Percentiles rank a stretch among this genome's conserved stretches.
Conservation (phyloP, 2,888 invertebrate species). For the Fragum fragum region DNA sequence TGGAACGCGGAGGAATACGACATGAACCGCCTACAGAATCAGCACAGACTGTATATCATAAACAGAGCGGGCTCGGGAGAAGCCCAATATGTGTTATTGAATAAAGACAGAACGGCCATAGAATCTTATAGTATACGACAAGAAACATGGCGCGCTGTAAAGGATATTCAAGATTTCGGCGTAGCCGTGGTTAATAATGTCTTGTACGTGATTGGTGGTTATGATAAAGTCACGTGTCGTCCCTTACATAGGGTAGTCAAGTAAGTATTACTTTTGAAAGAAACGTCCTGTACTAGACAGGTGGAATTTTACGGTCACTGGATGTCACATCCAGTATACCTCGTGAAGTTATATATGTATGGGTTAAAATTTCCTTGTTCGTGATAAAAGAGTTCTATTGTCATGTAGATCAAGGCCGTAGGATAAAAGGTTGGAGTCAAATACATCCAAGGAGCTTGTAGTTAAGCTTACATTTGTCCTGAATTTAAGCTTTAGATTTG, state of each 20-base stretch:
- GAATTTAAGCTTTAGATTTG: too few relatives aligned
- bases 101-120: slow-evolving; percentile 68
- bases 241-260: slow-evolving; percentile 72
- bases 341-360: too few relatives aligned
- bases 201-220: slow-evolving; percentile 81
- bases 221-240: slow-evolving; percentile 67
- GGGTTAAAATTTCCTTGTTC: too few relatives aligned
- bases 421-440: too few relatives aligned
- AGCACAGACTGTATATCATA: slow-evolving; percentile 78
- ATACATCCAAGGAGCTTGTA: too few relatives aligned
- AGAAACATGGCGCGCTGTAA: slow-evolving; percentile 75
- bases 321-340: too few relatives aligned
- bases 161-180: slow-evolving; percentile 75
- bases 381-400: too few relatives aligned
- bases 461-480: too few relatives aligned
- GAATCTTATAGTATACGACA: slow-evolving; percentile 71
- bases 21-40: slow-evolving; percentile 58
- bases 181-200: slow-evolving; percentile 75
- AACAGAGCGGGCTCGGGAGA: slow-evolving; percentile 77
- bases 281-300: neutral
- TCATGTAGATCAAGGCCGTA: too few relatives aligned
- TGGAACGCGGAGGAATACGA: slow-evolving; percentile 32
- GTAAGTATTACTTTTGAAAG: slow-evolving; percentile 72
- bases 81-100: slow-evolving; percentile 75
- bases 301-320: too few relatives aligned